Base-by-base conservation (phyloP, 2,888 invertebrate species). In the Chromoteleia sp. region DNA sequence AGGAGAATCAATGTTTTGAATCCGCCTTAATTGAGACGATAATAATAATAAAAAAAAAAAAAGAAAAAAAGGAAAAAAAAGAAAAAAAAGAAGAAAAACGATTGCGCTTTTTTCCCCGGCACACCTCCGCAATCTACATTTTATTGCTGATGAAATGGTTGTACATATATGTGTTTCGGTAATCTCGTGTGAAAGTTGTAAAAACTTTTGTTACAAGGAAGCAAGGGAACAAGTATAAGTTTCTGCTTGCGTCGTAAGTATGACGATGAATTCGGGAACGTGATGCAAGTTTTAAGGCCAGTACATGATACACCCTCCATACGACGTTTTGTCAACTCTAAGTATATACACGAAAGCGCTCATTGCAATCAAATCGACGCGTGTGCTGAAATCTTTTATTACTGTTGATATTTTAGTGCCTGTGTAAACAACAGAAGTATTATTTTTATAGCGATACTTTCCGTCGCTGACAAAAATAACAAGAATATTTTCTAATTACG, bases 181-280 rank as follows among this genome's bases (percentile, higher is more conserved):
- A 80, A 84, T 82, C 65, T 77, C 71, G 74, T 83, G 83, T 78
- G 81, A 84, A 83, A 79, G 83, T 83, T 82, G 83, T 83, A 83
- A 85, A 84, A 83, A 85, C 82, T 80, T 75, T 71, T 70, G 81
- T 70, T 83, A 68, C 78, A 71, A 63, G 59, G 77, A 41, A 68
- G 54, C 48, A 52, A 52, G 25, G 36, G 41, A 48, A 41, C 39
- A 65, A 82, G 75, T 61, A 68, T 71, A 75, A 78, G 77, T 78
- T 71, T 61, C 61, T 74, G 74, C 77, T 78, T 74, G 56, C 67
- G 78, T 78, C 75, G 78, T 78, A 82, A 78, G 82, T 78, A 82
- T 78, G 71, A 68, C 78, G 75, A 79, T 79, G 82, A 82, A 82
- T 79, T 71, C 79, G 75, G 67, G 71, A 74, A 82, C 78, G 82